Conservation (phyloP, 2,888 invertebrate species). For the Diarsia mendica region DNA sequence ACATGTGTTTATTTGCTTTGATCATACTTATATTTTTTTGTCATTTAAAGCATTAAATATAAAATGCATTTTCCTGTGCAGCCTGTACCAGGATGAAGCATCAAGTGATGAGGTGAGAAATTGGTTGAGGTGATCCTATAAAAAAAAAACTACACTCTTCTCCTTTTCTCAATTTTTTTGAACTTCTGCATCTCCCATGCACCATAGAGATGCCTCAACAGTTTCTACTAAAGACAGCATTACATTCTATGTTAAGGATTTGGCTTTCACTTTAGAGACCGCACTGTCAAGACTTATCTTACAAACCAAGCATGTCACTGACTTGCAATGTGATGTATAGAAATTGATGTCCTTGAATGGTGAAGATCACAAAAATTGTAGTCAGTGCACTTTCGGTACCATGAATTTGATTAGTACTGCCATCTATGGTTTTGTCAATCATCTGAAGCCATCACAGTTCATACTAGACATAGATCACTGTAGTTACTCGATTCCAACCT, state of each 20-base stretch:
- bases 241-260: too few relatives aligned
- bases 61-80: not conserved
- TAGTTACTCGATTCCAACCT: not conserved
- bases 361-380: not conserved
- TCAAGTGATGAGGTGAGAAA: not conserved
- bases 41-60: not conserved
- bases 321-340: not conserved
- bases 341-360: not conserved
- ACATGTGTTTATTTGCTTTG: not conserved
- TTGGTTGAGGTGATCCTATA: not conserved
- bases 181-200: not conserved
- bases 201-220: not conserved
- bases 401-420: not conserved
- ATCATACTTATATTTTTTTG: not conserved
- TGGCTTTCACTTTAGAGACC: too few relatives aligned
- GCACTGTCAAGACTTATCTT: not conserved
- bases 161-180: not conserved
- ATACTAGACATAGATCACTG: not conserved
- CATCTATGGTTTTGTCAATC: not conserved
- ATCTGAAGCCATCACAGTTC: not conserved
- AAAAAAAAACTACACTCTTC: not conserved
- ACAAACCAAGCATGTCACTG: not conserved
- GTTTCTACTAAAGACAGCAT: not conserved
- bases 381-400: not conserved
- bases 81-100: not conserved